Evolutionary conservation across 2,113 vertebrate genomes (phyloP), one percentile per base, ranked within the genome.

Genomic region (Corythoichthys haematopterus): DNA sequence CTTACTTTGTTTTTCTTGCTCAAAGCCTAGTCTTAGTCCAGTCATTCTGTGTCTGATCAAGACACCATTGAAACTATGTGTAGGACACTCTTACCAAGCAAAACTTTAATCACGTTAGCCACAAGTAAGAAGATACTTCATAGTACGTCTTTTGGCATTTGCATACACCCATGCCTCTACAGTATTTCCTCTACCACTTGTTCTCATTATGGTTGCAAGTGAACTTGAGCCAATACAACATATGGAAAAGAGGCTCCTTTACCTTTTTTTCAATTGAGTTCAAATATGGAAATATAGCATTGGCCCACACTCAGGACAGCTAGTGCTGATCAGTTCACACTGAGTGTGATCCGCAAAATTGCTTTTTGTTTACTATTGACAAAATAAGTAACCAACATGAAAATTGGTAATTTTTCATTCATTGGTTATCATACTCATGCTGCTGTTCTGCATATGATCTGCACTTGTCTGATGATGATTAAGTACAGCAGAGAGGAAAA

Each of bases 1-100:
- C 66, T 80, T 58, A 68, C 57, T 66, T 64, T 91, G 89, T 89
- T 91, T 79, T 78, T 72, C 60, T 77, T 87, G 81, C 70, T 60
- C 78, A 90, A 90, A 90, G 83, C 84, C 82, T 2, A 10, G 78
- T 64, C 83, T 84, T 69, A 59, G 65, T 61, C 75, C 80, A 80
- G 80, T 78, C 82, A 85, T 76, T 72, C 82, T 85, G 80, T 80
- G 64, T 70, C 75, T 69, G 70, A 43, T 70, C 48, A n/a, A 69
- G 71, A 65, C 69, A 58, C 71, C 59, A 3, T 61, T 67, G 53
- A 43, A 13, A 11, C 20, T 0, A 20, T 35, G 55, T 36, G 36
- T 46, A 45, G 38, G 55, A 14, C 33, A 56, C 4, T 36, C 33
- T 56, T 56, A 35, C 55, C 12, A 14, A 36, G 55, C 28, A 13